Evolutionary conservation across 2,797 vertebrate genomes (phyloP).

Genomic region (Siniperca undulata): DNA sequence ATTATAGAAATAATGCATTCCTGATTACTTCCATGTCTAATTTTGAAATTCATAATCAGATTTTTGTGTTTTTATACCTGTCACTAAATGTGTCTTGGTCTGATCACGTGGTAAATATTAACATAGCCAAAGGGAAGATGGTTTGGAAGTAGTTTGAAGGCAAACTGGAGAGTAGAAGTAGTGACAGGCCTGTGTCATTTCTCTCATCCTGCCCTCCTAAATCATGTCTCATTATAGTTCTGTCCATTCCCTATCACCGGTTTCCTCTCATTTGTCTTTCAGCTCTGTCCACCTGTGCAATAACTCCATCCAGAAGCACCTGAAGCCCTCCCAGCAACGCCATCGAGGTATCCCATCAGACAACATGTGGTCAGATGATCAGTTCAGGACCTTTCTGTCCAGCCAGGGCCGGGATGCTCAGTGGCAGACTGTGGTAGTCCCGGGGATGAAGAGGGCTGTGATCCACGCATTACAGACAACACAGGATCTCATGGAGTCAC

Average conservation of each 20-base stretch:
- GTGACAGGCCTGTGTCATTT: not conserved
- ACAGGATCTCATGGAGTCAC: conserved; percentile 88
- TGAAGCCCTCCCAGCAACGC: conserved; percentile 76
- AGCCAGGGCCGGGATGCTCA: conserved; percentile 74
- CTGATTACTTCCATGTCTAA: not conserved
- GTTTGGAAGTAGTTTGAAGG: not conserved
- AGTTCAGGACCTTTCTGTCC: conserved; percentile 88
- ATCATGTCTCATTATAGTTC: not conserved
- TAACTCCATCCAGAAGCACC: conserved; percentile 91
- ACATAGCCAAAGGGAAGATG: not conserved
- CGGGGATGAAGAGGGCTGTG: conserved; percentile 90
- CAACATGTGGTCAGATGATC: conserved; percentile 91
- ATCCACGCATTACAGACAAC: conserved; percentile 86
- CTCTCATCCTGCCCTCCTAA: not conserved
- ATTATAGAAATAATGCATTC: not conserved
- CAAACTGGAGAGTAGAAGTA: not conserved
- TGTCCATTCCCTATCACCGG: not conserved
- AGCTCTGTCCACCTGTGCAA: conserved; percentile 93
- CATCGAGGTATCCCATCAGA: conserved; percentile 85
- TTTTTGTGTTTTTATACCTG: not conserved
- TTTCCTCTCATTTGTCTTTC: conserved; percentile 2
- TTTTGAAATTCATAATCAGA: not conserved
- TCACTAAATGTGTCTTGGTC: not conserved
- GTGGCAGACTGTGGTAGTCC: conserved; percentile 88
- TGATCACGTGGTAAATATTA: not conserved